Conservation (phyloP, 2,888 invertebrate genomes). For the Poecilus cupreus region DNA sequence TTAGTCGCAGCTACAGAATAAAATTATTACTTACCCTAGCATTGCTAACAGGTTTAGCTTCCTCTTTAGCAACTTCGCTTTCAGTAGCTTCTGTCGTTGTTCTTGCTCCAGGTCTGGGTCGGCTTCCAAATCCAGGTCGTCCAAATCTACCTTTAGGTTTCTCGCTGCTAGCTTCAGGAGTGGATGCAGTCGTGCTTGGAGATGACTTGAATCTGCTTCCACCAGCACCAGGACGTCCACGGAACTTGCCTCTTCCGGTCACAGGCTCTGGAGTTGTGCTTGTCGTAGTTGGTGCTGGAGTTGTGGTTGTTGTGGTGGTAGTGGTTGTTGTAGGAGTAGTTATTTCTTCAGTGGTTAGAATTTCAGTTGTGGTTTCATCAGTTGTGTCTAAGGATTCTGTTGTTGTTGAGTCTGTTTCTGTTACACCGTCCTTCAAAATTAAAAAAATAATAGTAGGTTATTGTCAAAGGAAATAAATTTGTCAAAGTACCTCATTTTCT, state of each 20-base stretch:
- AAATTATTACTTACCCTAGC: conserved; percentile 64
- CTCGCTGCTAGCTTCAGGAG: conserved; percentile 73
- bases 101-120: conserved; percentile 71
- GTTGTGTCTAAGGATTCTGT: conserved; percentile 63
- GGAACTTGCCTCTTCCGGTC: conserved; percentile 62
- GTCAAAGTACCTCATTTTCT: conserved; percentile 66
- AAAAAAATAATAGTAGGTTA: neutral
- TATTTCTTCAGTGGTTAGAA: conserved; percentile 74
- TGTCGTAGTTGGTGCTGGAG: conserved; percentile 70
- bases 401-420: conserved; percentile 67
- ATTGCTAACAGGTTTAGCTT: conserved; percentile 70
- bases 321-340: conserved; percentile 73
- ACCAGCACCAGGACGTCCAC: conserved; percentile 64
- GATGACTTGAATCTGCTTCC: conserved; percentile 71
- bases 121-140: conserved; percentile 73
- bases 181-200: conserved; percentile 72
- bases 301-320: conserved; percentile 72
- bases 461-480: neutral
- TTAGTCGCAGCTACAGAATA: neutral
- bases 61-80: conserved; percentile 70
- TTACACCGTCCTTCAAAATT: conserved; percentile 63
- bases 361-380: conserved; percentile 73
- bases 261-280: conserved; percentile 46
- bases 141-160: conserved; percentile 73
- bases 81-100: conserved; percentile 69